phyloP scores from a whole-genome alignment of 2,888 invertebrate species.

The Isoperla grammatica region DNA sequence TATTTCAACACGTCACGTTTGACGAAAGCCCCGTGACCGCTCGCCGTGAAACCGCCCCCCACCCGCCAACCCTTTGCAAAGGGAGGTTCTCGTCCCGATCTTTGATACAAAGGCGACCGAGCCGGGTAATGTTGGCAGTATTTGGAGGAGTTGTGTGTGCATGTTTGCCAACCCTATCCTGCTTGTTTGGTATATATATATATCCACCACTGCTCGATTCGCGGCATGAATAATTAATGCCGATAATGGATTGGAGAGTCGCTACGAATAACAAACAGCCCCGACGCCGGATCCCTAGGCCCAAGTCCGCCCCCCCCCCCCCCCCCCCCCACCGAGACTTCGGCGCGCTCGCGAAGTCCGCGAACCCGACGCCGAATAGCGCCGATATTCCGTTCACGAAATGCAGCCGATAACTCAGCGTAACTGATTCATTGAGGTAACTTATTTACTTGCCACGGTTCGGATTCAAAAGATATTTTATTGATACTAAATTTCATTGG shows the following conservation, averaged over 20 bases:
- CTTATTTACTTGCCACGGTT: too few relatives aligned
- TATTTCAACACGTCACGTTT: too few relatives aligned
- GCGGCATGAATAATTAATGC: slow-evolving; percentile 41
- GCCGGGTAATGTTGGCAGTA: not conserved
- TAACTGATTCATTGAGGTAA: too few relatives aligned
- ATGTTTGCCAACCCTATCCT: slow-evolving; percentile 1
- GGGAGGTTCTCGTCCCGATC: too few relatives aligned
- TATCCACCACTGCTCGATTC: slow-evolving; percentile 18
- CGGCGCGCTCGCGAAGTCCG: slow-evolving; percentile 1
- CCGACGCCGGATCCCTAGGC: not conserved
- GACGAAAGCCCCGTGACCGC: too few relatives aligned
- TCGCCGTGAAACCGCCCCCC: too few relatives aligned
- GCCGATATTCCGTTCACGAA: not conserved
- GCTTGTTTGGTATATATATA: slow-evolving; percentile 13
- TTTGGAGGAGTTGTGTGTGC: not conserved
- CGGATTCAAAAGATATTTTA: too few relatives aligned
- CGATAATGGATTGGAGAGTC: slow-evolving; percentile 41
- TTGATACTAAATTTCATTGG: too few relatives aligned
- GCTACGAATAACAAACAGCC: slow-evolving; percentile 37
- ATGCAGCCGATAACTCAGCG: too few relatives aligned
- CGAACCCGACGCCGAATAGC: not conserved
- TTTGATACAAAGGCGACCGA: too few relatives aligned
- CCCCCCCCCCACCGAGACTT: not conserved
- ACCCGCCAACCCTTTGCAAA: too few relatives aligned
- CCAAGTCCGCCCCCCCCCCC: not conserved